These are phyloP conservation scores for Diglossa cyanea DNA, from an alignment of 2,797 vertebrate species.

Conservation along the genomic window DNA sequence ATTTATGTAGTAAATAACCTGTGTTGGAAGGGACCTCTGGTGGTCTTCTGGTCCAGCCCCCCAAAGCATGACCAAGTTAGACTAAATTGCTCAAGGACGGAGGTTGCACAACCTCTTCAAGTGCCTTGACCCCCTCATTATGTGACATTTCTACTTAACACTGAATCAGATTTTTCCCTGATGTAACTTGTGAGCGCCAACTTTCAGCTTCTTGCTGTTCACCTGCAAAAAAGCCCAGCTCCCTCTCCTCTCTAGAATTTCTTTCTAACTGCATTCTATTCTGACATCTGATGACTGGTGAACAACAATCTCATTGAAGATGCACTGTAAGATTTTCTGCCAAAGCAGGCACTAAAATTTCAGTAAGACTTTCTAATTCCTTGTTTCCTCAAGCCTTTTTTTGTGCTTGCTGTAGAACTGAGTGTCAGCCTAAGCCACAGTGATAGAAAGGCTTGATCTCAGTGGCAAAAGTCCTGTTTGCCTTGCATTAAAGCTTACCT, in stretches of 20 bases:
- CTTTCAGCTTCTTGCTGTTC: background rate
- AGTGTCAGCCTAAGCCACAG: background rate
- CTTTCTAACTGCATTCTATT: background rate
- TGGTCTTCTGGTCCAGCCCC: background rate
- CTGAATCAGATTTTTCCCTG: background rate
- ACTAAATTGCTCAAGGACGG: background rate
- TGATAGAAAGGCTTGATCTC: background rate
- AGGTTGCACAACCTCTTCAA: background rate
- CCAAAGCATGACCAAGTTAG: background rate
- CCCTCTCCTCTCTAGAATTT: background rate
- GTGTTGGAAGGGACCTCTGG: background rate
- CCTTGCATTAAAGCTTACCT: background rate
- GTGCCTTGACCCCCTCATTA: background rate
- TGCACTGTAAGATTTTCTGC: background rate
- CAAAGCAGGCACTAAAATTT: background rate
- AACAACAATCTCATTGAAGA: background rate
- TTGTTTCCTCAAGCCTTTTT: background rate
- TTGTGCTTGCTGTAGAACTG: background rate
- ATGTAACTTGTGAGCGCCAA: background rate
- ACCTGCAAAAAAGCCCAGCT: background rate
- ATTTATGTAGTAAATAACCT: background rate
- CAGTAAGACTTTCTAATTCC: background rate
- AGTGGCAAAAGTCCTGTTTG: background rate
- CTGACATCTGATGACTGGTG: background rate
- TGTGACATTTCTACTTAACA: background rate